phyloP scores from a whole-genome alignment of 2,797 vertebrate genomes.

The Ibycter americanus region DNA sequence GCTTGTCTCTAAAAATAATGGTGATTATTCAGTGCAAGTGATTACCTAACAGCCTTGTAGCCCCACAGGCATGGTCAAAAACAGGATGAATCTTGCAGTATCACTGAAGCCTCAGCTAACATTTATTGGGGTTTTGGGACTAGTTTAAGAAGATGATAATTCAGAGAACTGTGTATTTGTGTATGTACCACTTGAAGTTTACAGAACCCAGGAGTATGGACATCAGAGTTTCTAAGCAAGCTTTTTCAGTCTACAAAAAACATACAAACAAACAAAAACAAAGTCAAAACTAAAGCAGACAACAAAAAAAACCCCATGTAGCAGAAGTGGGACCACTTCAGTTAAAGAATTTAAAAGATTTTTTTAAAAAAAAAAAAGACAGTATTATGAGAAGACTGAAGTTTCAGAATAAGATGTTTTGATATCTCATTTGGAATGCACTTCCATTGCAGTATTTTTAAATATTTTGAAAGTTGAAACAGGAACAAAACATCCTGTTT shows the following conservation, averaged over 20 bases:
- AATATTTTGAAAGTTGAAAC: neutral
- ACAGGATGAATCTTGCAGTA: neutral
- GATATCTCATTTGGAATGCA: neutral
- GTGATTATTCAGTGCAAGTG: neutral
- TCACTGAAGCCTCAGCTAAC: neutral
- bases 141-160: neutral
- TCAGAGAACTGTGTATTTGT: neutral
- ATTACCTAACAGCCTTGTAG: neutral
- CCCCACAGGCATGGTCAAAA: neutral
- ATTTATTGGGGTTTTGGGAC: neutral
- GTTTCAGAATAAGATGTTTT: neutral
- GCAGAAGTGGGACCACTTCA: neutral
- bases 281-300: neutral
- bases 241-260: neutral
- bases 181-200: neutral
- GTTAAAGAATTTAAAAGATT: neutral
- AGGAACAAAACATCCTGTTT: neutral
- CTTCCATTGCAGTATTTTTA: neutral
- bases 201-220: accelerated
- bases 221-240: neutral
- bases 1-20: neutral
- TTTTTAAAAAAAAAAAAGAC: neutral
- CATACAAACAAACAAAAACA: neutral
- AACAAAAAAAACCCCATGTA: neutral
- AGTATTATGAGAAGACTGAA: neutral